These are phyloP conservation scores for Ptychoptera albimana DNA, from an alignment of 2,888 invertebrate species.

Conservation along the genomic window DNA sequence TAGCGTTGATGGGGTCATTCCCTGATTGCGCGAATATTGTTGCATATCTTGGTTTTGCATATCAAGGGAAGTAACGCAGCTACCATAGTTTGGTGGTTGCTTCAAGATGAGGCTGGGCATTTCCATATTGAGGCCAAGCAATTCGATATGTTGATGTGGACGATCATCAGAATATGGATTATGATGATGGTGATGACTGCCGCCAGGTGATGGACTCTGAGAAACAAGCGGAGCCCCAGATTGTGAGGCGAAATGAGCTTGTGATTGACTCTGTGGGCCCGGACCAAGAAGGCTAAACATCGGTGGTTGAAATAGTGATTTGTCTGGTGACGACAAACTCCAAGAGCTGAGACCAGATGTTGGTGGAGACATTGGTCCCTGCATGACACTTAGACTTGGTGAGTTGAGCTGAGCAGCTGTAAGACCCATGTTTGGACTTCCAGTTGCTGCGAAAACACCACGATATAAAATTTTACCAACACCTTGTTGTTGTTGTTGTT, in stretches of 20 bases:
- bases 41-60: constrained; percentile 33
- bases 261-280: constrained; percentile 32
- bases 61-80: constrained; percentile 37
- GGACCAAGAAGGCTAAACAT: constrained; percentile 48
- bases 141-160: constrained; percentile 35
- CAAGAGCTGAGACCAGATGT: constrained; percentile 46
- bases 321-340: constrained; percentile 53
- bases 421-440: constrained; percentile 30
- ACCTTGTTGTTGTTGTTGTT: constrained; percentile 36
- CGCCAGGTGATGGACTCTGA: constrained; percentile 30
- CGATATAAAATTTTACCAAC: constrained; percentile 41
- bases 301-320: constrained; percentile 45
- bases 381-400: constrained; percentile 26
- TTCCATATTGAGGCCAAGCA: constrained; percentile 43
- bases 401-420: constrained; percentile 23
- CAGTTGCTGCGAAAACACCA: constrained; percentile 56
- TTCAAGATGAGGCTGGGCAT: constrained; percentile 40
- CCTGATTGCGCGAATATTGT: constrained; percentile 36
- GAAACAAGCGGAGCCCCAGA: constrained; percentile 18
- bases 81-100: constrained; percentile 45
- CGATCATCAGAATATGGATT: constrained; percentile 30
- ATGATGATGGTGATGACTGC: constrained; percentile 23
- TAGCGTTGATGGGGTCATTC: constrained; percentile 32
- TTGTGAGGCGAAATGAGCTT: constrained; percentile 38
- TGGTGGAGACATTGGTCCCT: constrained; percentile 37